A percentile compares a stretch with the other conserved stretches of the same genome.
Evolutionary conservation across 2,888 invertebrate genomes (phyloP).

Genomic region (Latheticus oryzae): DNA sequence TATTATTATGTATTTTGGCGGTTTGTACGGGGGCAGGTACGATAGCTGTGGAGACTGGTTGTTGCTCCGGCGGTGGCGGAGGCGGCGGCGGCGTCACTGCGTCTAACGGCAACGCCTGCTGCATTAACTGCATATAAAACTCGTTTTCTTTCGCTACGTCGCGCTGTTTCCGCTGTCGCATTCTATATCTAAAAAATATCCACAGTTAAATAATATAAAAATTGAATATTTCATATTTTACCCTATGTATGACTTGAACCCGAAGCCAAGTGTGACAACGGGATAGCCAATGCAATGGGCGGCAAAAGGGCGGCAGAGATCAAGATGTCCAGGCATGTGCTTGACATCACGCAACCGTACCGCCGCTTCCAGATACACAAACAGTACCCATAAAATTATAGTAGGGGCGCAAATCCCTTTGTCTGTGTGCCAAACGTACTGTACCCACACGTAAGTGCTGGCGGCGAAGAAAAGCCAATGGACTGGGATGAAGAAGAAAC

Average conservation of each 20-base stretch:
- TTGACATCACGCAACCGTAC: slow-evolving; percentile 86
- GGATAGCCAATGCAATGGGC: slow-evolving; percentile 80
- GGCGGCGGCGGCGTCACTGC: slow-evolving; percentile 59
- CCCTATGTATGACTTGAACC: slow-evolving; percentile 91
- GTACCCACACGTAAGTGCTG: slow-evolving; percentile 99
- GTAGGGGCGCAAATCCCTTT: slow-evolving; percentile 91
- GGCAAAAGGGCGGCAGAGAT: slow-evolving; percentile 94
- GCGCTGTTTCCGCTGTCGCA: slow-evolving; percentile 90
- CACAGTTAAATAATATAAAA: not conserved
- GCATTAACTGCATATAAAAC: slow-evolving; percentile 92
- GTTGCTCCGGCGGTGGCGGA: slow-evolving; percentile 43
- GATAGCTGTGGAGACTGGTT: slow-evolving; percentile 44
- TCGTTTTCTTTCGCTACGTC: slow-evolving; percentile 96
- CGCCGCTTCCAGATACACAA: slow-evolving; percentile 94
- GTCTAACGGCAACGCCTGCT: slow-evolving; percentile 87
- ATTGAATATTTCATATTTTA: not conserved
- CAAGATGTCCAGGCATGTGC: slow-evolving; percentile 86
- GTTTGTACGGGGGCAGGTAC: slow-evolving; percentile 53
- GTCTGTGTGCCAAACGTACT: slow-evolving; percentile 98
- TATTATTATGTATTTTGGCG: slow-evolving; percentile 50
- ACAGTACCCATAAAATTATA: slow-evolving; percentile 91
- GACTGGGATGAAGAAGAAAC: slow-evolving; percentile 98
- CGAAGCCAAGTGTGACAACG: slow-evolving; percentile 84
- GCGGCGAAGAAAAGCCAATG: slow-evolving; percentile 98
- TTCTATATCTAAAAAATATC: slow-evolving; percentile 72